Evolutionary conservation across 2,113 vertebrate genomes (phyloP).

Genomic region (Phrynocephalus versicolor): DNA sequence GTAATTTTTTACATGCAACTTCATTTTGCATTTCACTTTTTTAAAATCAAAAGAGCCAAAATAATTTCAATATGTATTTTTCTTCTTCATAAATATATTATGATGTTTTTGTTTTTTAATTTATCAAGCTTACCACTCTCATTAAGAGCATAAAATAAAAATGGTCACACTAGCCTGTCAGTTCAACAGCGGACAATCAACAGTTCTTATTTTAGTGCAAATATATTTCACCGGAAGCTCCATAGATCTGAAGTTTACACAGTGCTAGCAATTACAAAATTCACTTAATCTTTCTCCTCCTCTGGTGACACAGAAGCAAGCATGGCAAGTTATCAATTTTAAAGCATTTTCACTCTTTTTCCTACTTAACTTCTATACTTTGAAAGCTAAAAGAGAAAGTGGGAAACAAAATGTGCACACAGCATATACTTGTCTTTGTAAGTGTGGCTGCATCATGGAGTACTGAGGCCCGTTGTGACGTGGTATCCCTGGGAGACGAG

Average conservation of each 20-base stretch:
- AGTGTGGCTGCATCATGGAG: slow-evolving; percentile 96
- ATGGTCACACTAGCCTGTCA: background rate
- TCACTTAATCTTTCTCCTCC: background rate
- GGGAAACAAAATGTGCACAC: slow-evolving; percentile 68
- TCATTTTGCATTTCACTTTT: background rate
- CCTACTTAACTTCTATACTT: background rate
- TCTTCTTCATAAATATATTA: background rate
- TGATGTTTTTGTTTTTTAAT: background rate
- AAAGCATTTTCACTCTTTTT: slow-evolving; percentile 17
- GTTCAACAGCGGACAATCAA: slow-evolving; percentile 14
- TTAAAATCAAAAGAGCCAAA: background rate
- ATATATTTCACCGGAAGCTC: background rate
- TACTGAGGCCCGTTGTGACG: slow-evolving; percentile 93
- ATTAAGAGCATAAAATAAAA: slow-evolving; percentile 5
- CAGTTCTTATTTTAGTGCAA: background rate
- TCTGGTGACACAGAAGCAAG: background rate
- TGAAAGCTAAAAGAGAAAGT: slow-evolving; percentile 42
- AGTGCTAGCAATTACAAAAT: slow-evolving; percentile 5
- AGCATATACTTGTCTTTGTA: slow-evolving; percentile 95
- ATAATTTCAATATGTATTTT: background rate
- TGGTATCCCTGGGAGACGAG: slow-evolving; percentile 87
- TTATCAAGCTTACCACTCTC: background rate
- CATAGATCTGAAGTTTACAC: slow-evolving; percentile 31
- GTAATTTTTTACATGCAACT: background rate
- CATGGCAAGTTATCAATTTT: background rate